phyloP scores from a whole-genome alignment of 2,113 vertebrate species.

The Galeopterus variegatus region DNA sequence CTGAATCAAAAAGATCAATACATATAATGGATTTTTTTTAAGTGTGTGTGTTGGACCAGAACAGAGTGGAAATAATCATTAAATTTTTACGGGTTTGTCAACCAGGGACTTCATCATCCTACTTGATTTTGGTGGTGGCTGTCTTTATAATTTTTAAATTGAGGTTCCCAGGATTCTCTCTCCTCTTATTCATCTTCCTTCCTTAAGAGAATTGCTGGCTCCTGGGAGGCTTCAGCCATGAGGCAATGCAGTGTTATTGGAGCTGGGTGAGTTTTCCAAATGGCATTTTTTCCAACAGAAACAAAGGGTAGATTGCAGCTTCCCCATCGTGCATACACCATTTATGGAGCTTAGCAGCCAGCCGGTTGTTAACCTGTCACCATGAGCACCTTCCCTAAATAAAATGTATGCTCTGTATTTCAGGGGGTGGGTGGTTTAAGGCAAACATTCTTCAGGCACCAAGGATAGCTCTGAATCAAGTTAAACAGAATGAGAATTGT shows the following conservation, averaged over 20 bases:
- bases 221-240: neutral
- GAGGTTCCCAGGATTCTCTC: neutral
- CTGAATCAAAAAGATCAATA: constrained; percentile 65
- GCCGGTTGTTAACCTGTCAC: neutral
- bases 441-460: neutral
- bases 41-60: constrained; percentile 45
- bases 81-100: constrained; percentile 10
- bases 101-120: neutral
- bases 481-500: neutral
- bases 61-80: neutral
- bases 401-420: neutral
- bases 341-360: neutral
- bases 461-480: neutral
- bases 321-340: neutral
- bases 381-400: neutral
- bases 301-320: neutral
- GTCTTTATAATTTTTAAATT: constrained; percentile 6
- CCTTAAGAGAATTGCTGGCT: constrained; percentile 29
- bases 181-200: neutral
- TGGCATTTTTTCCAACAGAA: neutral
- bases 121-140: neutral
- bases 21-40: constrained; percentile 37
- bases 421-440: neutral
- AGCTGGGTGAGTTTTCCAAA: constrained; percentile 33
- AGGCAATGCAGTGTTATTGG: neutral